Evolutionary conservation across 2,113 vertebrate species (phyloP), one percentile per base, ranked within the genome.

Genomic region (Callipepla californica): DNA sequence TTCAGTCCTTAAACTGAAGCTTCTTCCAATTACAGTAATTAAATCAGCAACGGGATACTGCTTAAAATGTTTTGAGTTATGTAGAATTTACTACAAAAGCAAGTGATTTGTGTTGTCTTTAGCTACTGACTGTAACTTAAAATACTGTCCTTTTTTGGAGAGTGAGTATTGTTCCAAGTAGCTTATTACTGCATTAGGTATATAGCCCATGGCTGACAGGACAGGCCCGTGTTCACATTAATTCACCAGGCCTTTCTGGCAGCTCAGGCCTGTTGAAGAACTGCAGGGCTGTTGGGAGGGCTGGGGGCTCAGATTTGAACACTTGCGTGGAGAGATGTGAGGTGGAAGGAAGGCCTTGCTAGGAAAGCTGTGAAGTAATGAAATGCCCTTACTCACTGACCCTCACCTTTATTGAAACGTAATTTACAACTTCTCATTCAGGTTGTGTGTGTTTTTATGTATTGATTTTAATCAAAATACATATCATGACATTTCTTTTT

Each of bases 191-290:
- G 48, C 58, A 28, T 92, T 12, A 83, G 57, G 50, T 69, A 0
- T 53, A 30, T 80, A 67, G 80, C 87, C 45, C 2, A 7, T 66
- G 65, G 44, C 61, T 94, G 87, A 77, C 78, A 74, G 83, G 30
- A 7, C 53, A 84, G 84, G 62, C 73, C 65, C 84, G 42, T 78
- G 73, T 70, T 91, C 67, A 72, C 0, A 4, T 91, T 93, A 91
- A 92, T 87, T 95, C 16, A 70, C 36, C 80, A 61, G 84, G 22
- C 75, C 1, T 1, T 79, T 44, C 82, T 89, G 81, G 77, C 77
- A 90, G 36, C 38, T 92, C 30, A 40, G 87, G 63, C 66, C 95
- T 91, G 70, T 76, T 58, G 92, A 94, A 87, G 47, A 94, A 48
- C 65, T 75, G 66, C 67, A 69, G 79, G 83, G 90, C 69, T 94